phyloP scores from a whole-genome alignment of 2,888 invertebrate genomes.

The Euzetes globulus region DNA sequence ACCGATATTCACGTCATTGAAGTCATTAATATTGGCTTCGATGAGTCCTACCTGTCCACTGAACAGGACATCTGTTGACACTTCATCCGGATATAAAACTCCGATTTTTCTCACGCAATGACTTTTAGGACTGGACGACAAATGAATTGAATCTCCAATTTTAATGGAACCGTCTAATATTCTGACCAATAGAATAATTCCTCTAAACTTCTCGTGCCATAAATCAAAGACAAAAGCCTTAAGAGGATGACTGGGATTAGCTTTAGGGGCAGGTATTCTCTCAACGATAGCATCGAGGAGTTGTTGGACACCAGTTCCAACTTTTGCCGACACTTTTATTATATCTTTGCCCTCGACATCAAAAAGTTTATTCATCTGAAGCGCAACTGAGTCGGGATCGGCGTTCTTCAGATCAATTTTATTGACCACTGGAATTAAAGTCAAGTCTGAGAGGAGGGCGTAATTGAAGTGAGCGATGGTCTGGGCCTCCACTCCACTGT shows the following conservation, averaged over 20 bases:
- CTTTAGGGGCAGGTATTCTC: constrained; percentile 60
- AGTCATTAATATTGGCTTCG: constrained; percentile 67
- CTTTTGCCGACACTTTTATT: constrained; percentile 82
- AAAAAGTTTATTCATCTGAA: constrained; percentile 72
- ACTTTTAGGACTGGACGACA: constrained; percentile 16
- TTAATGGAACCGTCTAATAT: constrained; percentile 66
- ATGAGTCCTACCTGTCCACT: constrained; percentile 93
- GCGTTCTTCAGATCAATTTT: constrained; percentile 93
- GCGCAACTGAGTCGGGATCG: constrained; percentile 69
- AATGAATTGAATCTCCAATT: constrained; percentile 63
- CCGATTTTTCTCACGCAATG: constrained; percentile 62
- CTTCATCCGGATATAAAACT: constrained; percentile 68
- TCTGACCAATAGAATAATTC: constrained; percentile 67
- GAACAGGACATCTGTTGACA: constrained; percentile 46
- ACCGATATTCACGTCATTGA: constrained; percentile 65
- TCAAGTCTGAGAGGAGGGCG: constrained; percentile 70
- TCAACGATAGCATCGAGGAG: constrained; percentile 70
- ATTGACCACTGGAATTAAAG: constrained; percentile 85
- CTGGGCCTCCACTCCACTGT: constrained; percentile 89
- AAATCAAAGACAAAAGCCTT: constrained; percentile 84
- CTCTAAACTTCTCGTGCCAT: constrained; percentile 81
- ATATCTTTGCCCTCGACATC: constrained; percentile 65
- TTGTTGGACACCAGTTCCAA: constrained; percentile 71
- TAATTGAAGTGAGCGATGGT: constrained; percentile 93
- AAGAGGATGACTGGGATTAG: constrained; percentile 53